These are phyloP conservation scores for Forbesichthys agassizii DNA, from an alignment of 2,113 vertebrate species.

Conservation along the genomic window DNA sequence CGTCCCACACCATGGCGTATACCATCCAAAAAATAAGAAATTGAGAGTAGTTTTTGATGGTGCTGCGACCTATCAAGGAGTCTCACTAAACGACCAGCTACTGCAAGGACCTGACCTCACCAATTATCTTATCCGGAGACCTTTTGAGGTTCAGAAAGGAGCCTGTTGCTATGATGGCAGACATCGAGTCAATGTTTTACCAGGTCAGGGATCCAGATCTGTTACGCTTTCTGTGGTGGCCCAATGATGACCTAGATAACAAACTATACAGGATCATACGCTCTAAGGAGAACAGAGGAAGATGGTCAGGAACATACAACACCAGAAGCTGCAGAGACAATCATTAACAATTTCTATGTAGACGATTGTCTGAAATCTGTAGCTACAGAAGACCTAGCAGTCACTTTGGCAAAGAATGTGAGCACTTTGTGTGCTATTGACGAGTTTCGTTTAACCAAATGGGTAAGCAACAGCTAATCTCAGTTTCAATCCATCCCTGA, in stretches of 20 bases:
- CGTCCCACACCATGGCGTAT: slow-evolving; percentile 3
- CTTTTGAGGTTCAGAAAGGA: not conserved
- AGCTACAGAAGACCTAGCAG: not conserved
- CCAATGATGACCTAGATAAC: slow-evolving; percentile 6
- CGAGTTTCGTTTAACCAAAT: not conserved
- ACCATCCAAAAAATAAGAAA: not conserved
- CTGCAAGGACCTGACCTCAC: slow-evolving; percentile 13
- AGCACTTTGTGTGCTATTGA: not conserved
- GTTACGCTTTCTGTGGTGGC: slow-evolving; percentile 20
- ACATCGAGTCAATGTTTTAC: slow-evolving; percentile 25
- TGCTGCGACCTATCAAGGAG: slow-evolving; percentile 1
- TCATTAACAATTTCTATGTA: slow-evolving; percentile 7
- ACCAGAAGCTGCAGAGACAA: not conserved
- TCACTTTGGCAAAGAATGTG: not conserved
- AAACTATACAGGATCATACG: slow-evolving; percentile 9
- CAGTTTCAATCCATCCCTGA: too few species aligned
- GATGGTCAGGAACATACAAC: slow-evolving; percentile 1
- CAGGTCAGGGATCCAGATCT: slow-evolving; percentile 24
- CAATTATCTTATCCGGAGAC: not conserved
- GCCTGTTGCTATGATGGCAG: slow-evolving; percentile 17
- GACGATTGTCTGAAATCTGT: slow-evolving; percentile 22
- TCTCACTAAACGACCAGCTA: slow-evolving; percentile 1
- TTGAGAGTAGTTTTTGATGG: slow-evolving; percentile 9
- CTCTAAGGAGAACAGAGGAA: slow-evolving; percentile 9
- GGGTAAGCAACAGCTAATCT: not conserved